Evolutionary conservation across 2,888 invertebrate species (phyloP).

Genomic region (Adineta ricciae): DNA sequence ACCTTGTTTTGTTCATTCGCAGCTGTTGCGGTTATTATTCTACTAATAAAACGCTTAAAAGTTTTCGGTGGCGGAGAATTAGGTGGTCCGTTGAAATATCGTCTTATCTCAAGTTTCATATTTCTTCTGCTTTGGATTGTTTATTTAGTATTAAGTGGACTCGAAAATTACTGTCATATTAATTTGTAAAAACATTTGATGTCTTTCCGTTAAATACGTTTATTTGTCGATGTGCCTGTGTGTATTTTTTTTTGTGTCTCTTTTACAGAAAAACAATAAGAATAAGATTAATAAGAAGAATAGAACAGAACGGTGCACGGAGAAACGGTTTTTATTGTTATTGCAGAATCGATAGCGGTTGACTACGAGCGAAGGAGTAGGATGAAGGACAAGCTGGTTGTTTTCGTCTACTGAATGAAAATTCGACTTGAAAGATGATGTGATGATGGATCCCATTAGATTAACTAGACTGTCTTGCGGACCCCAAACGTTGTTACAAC

Average conservation of each 20-base stretch:
- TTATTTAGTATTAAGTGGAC: conserved; percentile 78
- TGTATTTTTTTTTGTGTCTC: background rate
- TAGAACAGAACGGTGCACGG: background rate
- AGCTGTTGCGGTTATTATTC: conserved; percentile 65
- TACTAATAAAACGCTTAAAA: conserved; percentile 68
- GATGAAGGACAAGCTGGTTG: too few relatives aligned
- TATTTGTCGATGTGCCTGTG: background rate
- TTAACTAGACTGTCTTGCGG: too few relatives aligned
- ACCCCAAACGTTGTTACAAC: background rate
- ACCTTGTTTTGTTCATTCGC: conserved; percentile 88
- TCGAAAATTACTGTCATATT: conserved; percentile 84
- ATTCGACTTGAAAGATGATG: too few relatives aligned
- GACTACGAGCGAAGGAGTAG: too few relatives aligned
- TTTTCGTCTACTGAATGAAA: too few relatives aligned
- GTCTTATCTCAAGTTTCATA: conserved; percentile 66
- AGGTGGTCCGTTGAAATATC: conserved; percentile 70
- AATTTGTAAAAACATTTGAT: conserved; percentile 58
- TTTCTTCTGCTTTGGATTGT: conserved; percentile 79
- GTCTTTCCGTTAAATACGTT: conserved; percentile 3
- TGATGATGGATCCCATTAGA: too few relatives aligned
- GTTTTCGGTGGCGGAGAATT: conserved; percentile 68
- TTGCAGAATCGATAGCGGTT: background rate
- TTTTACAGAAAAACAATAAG: background rate
- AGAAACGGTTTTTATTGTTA: too few relatives aligned
- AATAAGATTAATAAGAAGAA: background rate